Conservation (phyloP, 2,888 invertebrate species). For the Strigamia maritima region DNA sequence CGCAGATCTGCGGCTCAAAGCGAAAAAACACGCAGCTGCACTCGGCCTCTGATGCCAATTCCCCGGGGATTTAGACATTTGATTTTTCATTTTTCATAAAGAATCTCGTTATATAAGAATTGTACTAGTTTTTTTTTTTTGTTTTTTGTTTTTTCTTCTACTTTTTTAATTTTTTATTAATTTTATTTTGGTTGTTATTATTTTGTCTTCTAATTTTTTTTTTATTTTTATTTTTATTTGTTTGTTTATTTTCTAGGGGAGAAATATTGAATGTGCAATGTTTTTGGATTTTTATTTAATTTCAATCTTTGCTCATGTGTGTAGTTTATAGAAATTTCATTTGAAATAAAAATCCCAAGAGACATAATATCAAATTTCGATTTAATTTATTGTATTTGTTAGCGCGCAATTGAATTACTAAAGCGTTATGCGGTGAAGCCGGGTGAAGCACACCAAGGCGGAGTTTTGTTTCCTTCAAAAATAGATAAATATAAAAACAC, state of each 20-base stretch:
- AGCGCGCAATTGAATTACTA: neutral
- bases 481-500: no score
- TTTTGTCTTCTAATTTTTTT: no score
- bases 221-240: neutral
- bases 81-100: neutral
- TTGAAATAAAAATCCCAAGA: slow-evolving; percentile 1
- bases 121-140: neutral
- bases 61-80: slow-evolving; percentile 20
- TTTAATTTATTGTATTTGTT: slow-evolving; percentile 13
- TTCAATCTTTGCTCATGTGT: slow-evolving; percentile 21
- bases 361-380: neutral
- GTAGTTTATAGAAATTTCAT: neutral
- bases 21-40: slow-evolving; percentile 87
- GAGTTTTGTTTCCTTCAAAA: neutral
- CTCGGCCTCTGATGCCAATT: slow-evolving; percentile 57
- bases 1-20: slow-evolving; percentile 88
- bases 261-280: neutral
- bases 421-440: neutral
- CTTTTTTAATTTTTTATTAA: neutral
- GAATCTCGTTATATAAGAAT: neutral
- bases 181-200: no score
- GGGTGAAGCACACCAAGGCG: neutral
- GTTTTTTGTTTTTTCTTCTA: neutral
- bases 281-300: neutral
- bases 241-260: neutral